These are phyloP conservation scores for Clinocottus analis DNA, from an alignment of 2,113 vertebrate species.

Conservation along the genomic window DNA sequence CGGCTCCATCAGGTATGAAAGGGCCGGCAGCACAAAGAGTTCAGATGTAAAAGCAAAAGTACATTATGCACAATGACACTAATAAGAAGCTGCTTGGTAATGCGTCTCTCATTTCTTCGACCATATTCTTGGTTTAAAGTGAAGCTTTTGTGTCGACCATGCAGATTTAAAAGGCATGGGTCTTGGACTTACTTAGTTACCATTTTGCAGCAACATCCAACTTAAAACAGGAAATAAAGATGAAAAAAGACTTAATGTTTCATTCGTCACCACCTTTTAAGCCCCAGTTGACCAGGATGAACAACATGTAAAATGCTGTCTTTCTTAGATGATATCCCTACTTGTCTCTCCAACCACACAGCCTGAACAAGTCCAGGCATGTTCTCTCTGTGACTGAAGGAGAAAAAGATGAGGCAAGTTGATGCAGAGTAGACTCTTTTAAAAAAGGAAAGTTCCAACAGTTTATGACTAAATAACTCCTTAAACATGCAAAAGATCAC, in stretches of 20 bases:
- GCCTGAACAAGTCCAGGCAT: neutral
- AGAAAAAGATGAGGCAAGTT: neutral
- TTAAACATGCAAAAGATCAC: neutral
- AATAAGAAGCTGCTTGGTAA: neutral
- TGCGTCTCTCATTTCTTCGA: neutral
- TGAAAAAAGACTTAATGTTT: no score
- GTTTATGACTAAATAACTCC: conserved; percentile 5
- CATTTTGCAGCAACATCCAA: neutral
- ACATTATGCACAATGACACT: neutral
- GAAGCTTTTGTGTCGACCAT: neutral
- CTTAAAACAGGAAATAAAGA: neutral
- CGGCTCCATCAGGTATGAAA: neutral
- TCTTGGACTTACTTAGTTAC: neutral
- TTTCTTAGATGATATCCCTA: neutral
- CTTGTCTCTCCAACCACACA: neutral
- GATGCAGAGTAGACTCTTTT: neutral
- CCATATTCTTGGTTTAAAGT: neutral
- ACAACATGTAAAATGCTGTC: neutral
- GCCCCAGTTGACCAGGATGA: neutral
- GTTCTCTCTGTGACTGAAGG: neutral
- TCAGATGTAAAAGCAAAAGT: neutral
- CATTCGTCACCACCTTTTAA: neutral
- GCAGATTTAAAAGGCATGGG: neutral
- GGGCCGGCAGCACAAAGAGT: conserved; percentile 10
- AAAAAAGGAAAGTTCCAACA: neutral